Conservation (phyloP, 1,140 invertebrate species). For the Chlorops oryzae region DNA sequence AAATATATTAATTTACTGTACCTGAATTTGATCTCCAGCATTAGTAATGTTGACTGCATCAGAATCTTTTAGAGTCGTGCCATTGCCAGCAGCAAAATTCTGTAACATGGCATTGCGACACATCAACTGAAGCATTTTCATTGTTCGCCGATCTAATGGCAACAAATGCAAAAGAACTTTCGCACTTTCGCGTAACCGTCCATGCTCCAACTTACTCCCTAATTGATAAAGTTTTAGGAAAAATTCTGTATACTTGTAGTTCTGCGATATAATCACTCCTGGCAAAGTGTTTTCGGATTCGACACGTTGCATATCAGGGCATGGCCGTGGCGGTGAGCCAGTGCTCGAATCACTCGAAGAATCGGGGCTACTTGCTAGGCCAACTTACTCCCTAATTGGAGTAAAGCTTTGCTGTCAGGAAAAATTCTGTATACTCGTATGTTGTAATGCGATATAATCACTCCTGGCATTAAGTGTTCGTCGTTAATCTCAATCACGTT, state of each 20-base stretch:
- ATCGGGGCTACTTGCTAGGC: conserved; percentile 77
- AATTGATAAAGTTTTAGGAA: conserved; percentile 86
- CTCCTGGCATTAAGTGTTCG: too few relatives aligned
- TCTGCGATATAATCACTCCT: conserved; percentile 78
- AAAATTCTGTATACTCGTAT: conserved; percentile 84
- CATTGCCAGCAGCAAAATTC: too few relatives aligned
- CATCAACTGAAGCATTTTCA: conserved; percentile 58
- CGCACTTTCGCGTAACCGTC: conserved; percentile 76
- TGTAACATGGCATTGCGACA: too few relatives aligned
- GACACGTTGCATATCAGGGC: conserved; percentile 57
- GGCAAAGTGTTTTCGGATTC: conserved; percentile 85
- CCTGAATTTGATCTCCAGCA: too few relatives aligned
- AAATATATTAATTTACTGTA: too few relatives aligned
- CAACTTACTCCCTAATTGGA: conserved; percentile 70
- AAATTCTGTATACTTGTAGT: conserved; percentile 76
- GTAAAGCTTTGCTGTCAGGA: conserved; percentile 81
- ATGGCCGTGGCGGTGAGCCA: conserved; percentile 73
- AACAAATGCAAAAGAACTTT: conserved; percentile 81
- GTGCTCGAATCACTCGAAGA: conserved; percentile 52
- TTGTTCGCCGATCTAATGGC: conserved; percentile 76
- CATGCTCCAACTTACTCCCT: conserved; percentile 73
- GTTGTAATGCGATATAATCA: too few relatives aligned
- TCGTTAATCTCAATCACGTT: too few relatives aligned
- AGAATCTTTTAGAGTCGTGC: too few relatives aligned
- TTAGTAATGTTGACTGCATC: too few relatives aligned